Evolutionary conservation across 2,113 vertebrate genomes (phyloP).

Genomic region (Eleginops maclovinus): DNA sequence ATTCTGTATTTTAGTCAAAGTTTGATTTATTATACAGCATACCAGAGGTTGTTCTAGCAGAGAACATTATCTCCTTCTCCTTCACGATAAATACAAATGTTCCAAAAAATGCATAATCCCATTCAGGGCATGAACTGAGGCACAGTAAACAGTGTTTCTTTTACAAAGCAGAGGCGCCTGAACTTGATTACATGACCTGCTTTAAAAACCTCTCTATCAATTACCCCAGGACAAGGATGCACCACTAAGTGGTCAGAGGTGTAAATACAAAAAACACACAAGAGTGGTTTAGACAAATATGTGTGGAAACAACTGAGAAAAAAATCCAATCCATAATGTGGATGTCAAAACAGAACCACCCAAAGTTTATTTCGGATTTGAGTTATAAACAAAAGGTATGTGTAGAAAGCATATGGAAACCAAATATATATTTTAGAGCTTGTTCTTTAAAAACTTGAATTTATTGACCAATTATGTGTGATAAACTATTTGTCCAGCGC

Average conservation of each 20-base stretch:
- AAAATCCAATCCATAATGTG: constrained; percentile 18
- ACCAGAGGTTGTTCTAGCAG: no score
- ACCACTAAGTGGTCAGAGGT: neutral
- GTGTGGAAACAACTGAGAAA: neutral
- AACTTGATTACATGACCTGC: neutral
- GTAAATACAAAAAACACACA: neutral
- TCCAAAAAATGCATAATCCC: no score
- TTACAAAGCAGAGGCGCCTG: neutral
- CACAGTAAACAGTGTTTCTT: no score
- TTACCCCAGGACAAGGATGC: neutral
- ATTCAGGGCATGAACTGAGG: no score
- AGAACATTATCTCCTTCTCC: no score
- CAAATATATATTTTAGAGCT: neutral
- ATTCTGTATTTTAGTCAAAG: no score
- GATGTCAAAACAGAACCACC: neutral
- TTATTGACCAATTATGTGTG: constrained; percentile 10
- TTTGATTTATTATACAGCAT: no score
- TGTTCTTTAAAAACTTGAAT: neutral
- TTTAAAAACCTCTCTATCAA: neutral
- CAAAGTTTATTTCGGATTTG: neutral
- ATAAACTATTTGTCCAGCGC: neutral
- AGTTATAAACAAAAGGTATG: neutral
- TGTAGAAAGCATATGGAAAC: neutral
- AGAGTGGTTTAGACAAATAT: neutral
- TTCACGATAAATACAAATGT: no score